These are phyloP conservation scores for Azorinus chamasolen DNA, from an alignment of 2,888 invertebrate genomes.

Conservation along the genomic window DNA sequence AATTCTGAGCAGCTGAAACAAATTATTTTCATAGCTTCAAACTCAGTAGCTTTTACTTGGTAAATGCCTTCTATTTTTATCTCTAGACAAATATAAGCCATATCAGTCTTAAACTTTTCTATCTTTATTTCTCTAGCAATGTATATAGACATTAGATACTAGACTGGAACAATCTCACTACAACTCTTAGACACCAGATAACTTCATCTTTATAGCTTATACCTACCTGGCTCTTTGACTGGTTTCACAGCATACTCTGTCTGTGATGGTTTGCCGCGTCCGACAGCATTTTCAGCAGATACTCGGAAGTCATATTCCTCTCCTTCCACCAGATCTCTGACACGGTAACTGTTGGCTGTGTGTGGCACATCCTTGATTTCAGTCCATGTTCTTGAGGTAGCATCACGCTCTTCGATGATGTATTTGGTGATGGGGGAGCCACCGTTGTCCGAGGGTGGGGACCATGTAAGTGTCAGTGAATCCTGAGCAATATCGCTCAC, in stretches of 20 bases:
- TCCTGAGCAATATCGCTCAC: slow-evolving; percentile 93
- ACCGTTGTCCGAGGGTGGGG: slow-evolving; percentile 80
- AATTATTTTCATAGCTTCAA: neutral
- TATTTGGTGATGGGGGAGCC: slow-evolving; percentile 81
- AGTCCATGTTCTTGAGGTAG: slow-evolving; percentile 91
- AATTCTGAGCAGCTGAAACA: no score
- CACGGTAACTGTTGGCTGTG: slow-evolving; percentile 43
- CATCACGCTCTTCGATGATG: slow-evolving; percentile 89
- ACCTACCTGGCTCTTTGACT: slow-evolving; percentile 78
- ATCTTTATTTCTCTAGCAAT: no score
- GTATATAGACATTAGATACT: no score
- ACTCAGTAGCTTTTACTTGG: no score
- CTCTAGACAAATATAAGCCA: no score
- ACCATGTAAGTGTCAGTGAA: slow-evolving; percentile 91
- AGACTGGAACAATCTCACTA: no score
- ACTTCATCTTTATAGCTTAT: no score
- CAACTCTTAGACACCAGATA: no score
- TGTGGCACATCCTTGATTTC: slow-evolving; percentile 85
- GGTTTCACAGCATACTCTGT: slow-evolving; percentile 87
- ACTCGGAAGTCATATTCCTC: slow-evolving; percentile 96
- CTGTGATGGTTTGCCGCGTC: slow-evolving; percentile 88
- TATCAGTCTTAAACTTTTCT: no score
- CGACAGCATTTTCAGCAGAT: slow-evolving; percentile 95
- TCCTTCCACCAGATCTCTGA: slow-evolving; percentile 91
- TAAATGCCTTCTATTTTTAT: no score